Base-by-base conservation (phyloP, 1,140 invertebrate species). In the Cyphomyrmex costatus region DNA sequence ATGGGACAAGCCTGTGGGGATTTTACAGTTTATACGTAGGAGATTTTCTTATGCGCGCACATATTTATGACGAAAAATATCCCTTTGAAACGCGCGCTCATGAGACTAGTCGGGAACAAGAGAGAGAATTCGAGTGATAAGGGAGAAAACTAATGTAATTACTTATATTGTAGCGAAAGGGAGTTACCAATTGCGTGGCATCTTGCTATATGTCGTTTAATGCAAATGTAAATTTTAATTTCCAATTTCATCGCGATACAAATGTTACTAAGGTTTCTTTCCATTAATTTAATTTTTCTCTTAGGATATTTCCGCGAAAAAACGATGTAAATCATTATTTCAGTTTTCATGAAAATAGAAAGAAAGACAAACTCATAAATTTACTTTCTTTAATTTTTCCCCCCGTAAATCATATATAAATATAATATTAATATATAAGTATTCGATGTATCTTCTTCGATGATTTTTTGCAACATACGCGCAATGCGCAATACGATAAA, bases 151-250 rank as follows among this genome's bases (percentile, higher is more conserved):
- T 73, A 79, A 56, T 85, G 46, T 66, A 88, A 86, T 89, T 89
- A 83, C 58, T 86, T 61, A 73, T 58, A 85, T 90, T 89, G 85
- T 91, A 85, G 86, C 21, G 30, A 46, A 89, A 91, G 27, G 24
- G 21, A 71, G 61, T 33, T 60, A 14, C 46, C 68, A 73, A 58
- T 80, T 46, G 60, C 24, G 19, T 61, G 56, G 30, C 16, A 80
- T 36, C 27, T 16, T 46, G 60, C 21, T 79, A 14, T 86, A 84
- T 86, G 46, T 53, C 12, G 65, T 83, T 87, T 91, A 92, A 87
- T 65, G 60, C 73, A 80, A 87, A 89, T 87, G 83, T 92, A 87
- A 89, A 91, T 92, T 90, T 91, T 90, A 89, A 92, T 90, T 91
- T 91, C 89, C 80, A 91, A 92, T 92, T 91, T 88, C 12, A 51